Evolutionary conservation across 1,140 invertebrate genomes (phyloP), one percentile per base, ranked within the genome.

Genomic region (Neoseiulus cucumeris): DNA sequence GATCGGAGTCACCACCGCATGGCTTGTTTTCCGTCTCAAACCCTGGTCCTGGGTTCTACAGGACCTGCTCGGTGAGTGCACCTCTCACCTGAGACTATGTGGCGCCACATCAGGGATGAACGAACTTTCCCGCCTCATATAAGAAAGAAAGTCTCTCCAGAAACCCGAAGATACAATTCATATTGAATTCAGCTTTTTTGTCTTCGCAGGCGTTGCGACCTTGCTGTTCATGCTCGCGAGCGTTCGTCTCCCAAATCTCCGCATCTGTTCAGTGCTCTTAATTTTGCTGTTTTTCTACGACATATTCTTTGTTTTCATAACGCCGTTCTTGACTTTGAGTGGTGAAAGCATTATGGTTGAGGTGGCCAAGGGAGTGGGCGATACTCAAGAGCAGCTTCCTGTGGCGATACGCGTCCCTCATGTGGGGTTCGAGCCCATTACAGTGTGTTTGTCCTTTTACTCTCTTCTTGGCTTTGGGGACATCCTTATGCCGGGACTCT

Each of bases 261-360:
- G 75, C 73, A 76, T 79, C 64, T 80, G 79, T 70, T 75, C 80
- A 1, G 70, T 81, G 6, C 70, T 84, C 18, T 71, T 83, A 22
- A 65, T 74, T 9, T 69, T 80, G 7, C 76, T 84, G 64, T 82
- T 84, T 68, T 67, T 82, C 42, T 84, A 84, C 72, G 82, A 84
- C 70, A 79, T 84, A 47, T 82, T 84, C 72, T 83, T 84, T 75
- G 82, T 84, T 0, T 84, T 84, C 72, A 79, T 83, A 45, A 82
- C 83, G 5, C 81, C 81, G 9, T 74, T 76, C 29, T 75, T 84
- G 30, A 84, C 82, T 7, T 42, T 41, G 76, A 75, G 76, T 70
- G 80, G 80, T 1, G 75, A 80, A 64, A 82, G 80, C 70, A 76
- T 84, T n/a, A 84, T 84, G 82, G 80, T 82, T 20, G 77, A 82